phyloP scores from a whole-genome alignment of 92 coral and sea anemone species.

The Isaurus tuberculatus region DNA sequence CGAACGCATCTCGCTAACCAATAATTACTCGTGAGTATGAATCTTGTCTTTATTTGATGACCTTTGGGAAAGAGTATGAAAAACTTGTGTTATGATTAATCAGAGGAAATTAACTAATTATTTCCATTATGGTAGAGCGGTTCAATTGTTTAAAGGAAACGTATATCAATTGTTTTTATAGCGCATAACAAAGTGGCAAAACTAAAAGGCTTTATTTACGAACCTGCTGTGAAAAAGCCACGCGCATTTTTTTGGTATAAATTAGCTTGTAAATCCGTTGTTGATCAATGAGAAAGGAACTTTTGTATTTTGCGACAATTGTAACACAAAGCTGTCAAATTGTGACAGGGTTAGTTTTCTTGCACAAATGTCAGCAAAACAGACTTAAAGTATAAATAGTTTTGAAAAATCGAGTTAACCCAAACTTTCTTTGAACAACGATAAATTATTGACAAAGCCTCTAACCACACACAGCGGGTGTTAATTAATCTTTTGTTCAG shows the following conservation, averaged over 20 bases:
- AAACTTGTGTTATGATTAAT: neutral
- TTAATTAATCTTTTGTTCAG: neutral
- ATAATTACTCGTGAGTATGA: no score
- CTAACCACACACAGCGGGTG: slow-evolving; percentile 10
- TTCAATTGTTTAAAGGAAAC: neutral
- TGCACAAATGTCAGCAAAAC: neutral
- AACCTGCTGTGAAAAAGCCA: slow-evolving; percentile 29
- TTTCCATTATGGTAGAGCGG: neutral
- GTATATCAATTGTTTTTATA: neutral
- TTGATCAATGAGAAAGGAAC: neutral
- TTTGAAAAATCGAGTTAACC: neutral
- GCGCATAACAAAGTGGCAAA: neutral
- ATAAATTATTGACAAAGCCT: slow-evolving; percentile 34
- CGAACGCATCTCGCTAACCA: no score
- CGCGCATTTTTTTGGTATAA: neutral
- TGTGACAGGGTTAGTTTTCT: neutral
- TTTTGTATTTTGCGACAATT: neutral
- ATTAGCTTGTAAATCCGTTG: neutral
- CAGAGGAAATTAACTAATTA: neutral
- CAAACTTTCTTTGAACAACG: neutral
- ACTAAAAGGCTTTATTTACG: neutral
- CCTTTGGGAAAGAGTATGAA: neutral
- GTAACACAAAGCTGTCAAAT: neutral
- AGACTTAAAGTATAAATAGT: neutral
- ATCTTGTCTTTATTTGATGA: neutral